A percentile compares a stretch with the other conserved stretches of the same genome.
These are phyloP conservation scores for Hypanus sabinus DNA, from an alignment of 2,113 vertebrate species.

Conservation along the genomic window DNA sequence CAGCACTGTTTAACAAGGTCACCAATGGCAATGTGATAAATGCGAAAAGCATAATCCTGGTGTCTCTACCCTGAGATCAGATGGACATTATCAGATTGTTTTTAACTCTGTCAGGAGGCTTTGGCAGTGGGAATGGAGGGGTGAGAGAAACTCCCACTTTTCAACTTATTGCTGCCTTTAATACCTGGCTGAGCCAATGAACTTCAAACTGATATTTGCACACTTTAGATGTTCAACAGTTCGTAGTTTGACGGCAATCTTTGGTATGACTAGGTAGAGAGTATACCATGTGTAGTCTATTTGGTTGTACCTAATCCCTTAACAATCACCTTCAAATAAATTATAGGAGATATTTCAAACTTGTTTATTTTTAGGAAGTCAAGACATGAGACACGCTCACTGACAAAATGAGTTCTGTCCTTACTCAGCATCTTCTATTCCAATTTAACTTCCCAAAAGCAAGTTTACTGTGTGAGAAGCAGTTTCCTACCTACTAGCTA, in stretches of 20 bases:
- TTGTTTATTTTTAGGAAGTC: background rate
- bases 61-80: background rate
- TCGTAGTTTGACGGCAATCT: background rate
- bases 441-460: too few species aligned
- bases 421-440: background rate
- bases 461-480: too few species aligned
- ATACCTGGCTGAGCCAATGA: background rate
- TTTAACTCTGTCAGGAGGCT: background rate
- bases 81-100: background rate
- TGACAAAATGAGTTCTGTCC: background rate
- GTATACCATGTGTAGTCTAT: background rate
- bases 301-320: background rate
- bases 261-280: background rate
- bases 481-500: background rate
- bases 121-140: background rate
- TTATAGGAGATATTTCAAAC: background rate
- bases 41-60: background rate
- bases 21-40: background rate
- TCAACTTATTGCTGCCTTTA: background rate
- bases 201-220: background rate
- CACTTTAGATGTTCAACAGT: background rate
- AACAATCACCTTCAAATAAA: background rate
- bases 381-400: background rate
- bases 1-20: background rate
- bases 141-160: background rate